Base-by-base conservation (phyloP, 2,888 invertebrate species). In the Taenaris catops region DNA sequence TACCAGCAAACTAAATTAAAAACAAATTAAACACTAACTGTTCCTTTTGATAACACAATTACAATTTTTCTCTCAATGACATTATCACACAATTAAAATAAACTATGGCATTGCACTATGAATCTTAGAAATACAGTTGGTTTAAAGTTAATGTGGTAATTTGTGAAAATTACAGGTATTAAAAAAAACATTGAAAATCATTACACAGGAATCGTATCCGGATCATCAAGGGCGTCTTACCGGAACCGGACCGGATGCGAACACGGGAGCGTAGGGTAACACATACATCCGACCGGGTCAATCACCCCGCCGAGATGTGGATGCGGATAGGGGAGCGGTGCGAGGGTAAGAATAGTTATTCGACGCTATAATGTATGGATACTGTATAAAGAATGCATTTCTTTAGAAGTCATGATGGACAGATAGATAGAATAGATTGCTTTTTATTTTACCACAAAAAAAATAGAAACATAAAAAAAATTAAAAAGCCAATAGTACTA, bases 201-300 rank as follows among this genome's bases (percentile, higher is more conserved):
- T 56, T 61, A 61, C 18, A 27, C 18, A 10, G 19, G 25, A 38
- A 35, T 35, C 12, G 34, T 25, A 35, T 32, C 33, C 32, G 28
- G 34, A 26, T 31, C 18, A 36, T 34, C 37, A 44, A 36, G 63
- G 53, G 53, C 43, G 39, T 20, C 41, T 44, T 44, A 49, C 51
- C 55, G 53, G 51, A 55, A 59, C 57, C 55, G 42, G 53, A 55
- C 61, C 71, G 78, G 78, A 76, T 73, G 70, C 66, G 67, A 68
- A 69, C 63, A 65, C 48, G 60, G 58, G 58, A 59, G 58, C 69
- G 53, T 49, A 55, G 55, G 58, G 55, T 54, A 55, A 53, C 55
- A n/a, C n/a, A 51, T 50, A 55, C 59, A 55, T 61, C 55, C 61
- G 53, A 48, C 45, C 46, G 66, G 76, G 71, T 74, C 76, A 74